phyloP scores from a whole-genome alignment of 2,888 invertebrate genomes.

The Tetrapedia diversipes region DNA sequence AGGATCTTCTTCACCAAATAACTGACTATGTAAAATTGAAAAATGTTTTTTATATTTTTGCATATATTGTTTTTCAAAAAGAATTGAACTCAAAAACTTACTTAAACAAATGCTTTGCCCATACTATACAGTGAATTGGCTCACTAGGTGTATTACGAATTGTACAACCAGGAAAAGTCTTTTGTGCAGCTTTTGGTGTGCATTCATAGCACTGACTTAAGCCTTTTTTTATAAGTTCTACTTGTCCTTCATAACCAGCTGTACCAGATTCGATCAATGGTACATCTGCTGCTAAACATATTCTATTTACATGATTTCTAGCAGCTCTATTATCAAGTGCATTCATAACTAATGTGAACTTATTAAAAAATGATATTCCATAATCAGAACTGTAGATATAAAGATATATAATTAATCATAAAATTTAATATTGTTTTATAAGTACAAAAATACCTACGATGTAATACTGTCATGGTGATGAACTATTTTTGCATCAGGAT shows the following conservation, averaged over 20 bases:
- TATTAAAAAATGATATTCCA: slow-evolving; percentile 95
- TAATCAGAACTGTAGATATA: slow-evolving; percentile 89
- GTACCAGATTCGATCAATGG: slow-evolving; percentile 99
- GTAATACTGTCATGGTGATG: slow-evolving; percentile 97
- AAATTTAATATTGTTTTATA: background rate
- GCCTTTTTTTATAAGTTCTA: slow-evolving; percentile 93
- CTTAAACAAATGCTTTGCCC: slow-evolving; percentile 99
- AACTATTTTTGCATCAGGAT: slow-evolving; percentile 93
- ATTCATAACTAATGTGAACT: slow-evolving; percentile 96
- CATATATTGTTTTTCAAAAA: background rate
- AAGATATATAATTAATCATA: background rate
- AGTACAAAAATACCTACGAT: slow-evolving; percentile 85
- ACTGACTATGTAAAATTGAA: slow-evolving; percentile 86
- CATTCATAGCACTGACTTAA: slow-evolving; percentile 99
- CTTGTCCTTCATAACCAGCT: slow-evolving; percentile 98
- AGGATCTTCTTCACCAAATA: slow-evolving; percentile 98
- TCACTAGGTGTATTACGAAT: slow-evolving; percentile 99
- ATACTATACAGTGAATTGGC: slow-evolving; percentile 99
- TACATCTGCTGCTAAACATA: slow-evolving; percentile 97
- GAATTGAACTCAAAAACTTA: slow-evolving; percentile 77
- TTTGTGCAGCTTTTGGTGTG: slow-evolving; percentile 94
- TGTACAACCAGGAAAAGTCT: slow-evolving; percentile 98
- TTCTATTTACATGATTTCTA: slow-evolving; percentile 98
- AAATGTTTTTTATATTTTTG: slow-evolving; percentile 17
- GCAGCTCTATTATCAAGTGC: slow-evolving; percentile 98